Percentiles rank a stretch among this genome's conserved stretches.
Evolutionary conservation across 2,797 vertebrate species (phyloP).

Genomic region (Tapirus indicus): DNA sequence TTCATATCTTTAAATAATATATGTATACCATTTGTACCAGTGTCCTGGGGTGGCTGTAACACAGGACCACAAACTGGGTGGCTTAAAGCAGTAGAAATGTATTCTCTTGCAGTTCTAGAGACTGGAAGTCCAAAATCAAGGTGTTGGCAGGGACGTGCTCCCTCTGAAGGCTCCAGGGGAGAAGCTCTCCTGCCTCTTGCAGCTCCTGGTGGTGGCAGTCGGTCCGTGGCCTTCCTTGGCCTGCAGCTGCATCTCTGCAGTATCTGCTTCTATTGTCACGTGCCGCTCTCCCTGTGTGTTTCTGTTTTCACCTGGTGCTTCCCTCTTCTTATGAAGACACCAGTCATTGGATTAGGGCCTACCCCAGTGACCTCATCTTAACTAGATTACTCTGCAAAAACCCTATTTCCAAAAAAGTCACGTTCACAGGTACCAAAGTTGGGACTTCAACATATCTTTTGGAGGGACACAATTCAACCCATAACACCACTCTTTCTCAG

Average conservation of each 20-base stretch:
- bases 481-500: neutral
- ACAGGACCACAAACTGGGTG: neutral
- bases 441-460: neutral
- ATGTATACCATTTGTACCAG: neutral
- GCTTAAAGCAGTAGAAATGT: neutral
- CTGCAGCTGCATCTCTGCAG: no score
- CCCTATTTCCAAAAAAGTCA: neutral
- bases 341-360: neutral
- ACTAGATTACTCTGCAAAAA: neutral
- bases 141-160: accelerated
- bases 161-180: neutral
- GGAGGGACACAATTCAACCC: neutral
- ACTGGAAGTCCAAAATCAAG: neutral
- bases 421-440: neutral
- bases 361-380: neutral
- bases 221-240: neutral
- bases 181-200: no score
- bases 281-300: neutral
- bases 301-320: neutral
- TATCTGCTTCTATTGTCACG: no score
- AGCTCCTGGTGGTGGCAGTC: neutral
- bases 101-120: neutral
- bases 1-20: neutral
- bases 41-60: neutral
- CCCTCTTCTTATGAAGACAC: neutral